Conservation (phyloP, 2,888 invertebrate genomes). For the Xestia ashworthii region DNA sequence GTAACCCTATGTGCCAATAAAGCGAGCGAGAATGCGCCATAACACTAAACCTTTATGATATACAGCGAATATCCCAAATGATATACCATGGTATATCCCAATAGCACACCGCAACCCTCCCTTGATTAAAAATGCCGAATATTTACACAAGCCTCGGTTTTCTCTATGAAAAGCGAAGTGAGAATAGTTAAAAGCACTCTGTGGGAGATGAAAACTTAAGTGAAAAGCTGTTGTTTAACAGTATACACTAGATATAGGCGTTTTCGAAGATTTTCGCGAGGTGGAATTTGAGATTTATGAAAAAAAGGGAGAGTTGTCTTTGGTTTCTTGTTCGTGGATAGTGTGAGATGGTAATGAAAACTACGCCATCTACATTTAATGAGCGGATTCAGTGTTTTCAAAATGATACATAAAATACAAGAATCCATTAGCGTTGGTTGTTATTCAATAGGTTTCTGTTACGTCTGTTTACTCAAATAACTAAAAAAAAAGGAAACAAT, state of each 20-base stretch:
- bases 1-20: constrained; percentile 45
- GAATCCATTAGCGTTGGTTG: not conserved
- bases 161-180: constrained; percentile 69
- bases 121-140: constrained; percentile 73
- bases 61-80: constrained; percentile 56
- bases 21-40: constrained; percentile 44
- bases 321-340: not conserved
- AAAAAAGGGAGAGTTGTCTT: not conserved
- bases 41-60: constrained; percentile 64
- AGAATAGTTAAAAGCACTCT: constrained; percentile 75
- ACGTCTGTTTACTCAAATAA: not conserved
- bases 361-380: not conserved
- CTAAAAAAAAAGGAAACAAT: not conserved
- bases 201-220: constrained; percentile 66
- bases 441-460: not conserved
- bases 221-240: constrained; percentile 37
- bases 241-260: constrained; percentile 31
- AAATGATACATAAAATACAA: not conserved
- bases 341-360: not conserved
- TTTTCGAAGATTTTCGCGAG: constrained; percentile 31
- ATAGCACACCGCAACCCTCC: constrained; percentile 63
- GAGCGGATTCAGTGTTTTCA: not conserved
- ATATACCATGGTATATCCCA: constrained; percentile 58
- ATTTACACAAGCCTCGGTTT: constrained; percentile 61
- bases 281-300: not conserved